Evolutionary conservation across 1,140 invertebrate genomes (phyloP), one percentile per base, ranked within the genome.

Genomic region (Nephila pilipes): DNA sequence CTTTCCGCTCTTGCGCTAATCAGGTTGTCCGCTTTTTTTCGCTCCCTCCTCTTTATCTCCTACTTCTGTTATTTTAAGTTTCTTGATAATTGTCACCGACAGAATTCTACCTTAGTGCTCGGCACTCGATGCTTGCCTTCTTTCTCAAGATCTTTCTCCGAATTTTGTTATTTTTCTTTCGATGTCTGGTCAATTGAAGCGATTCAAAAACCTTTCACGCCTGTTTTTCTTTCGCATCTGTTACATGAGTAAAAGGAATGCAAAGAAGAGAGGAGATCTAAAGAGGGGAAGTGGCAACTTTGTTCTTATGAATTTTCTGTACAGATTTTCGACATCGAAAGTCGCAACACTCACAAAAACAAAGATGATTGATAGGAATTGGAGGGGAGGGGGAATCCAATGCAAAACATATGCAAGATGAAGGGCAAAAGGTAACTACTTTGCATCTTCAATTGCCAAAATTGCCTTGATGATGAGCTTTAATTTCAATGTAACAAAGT

Each of bases 31-130:
- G 46, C 55, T 46, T 93, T 87, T 87, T 87, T 69, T 36, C 60
- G n/a, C n/a, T 79, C 85, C n/a, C 80, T 91, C 69, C 88, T 90
- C 88, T 87, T 93, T 93, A 93, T 93, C 91, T 87, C 85, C 91
- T 46, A 87, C 83, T 93, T 93, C 91, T 93, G 91, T 93, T 93
- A 93, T 93, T 93, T 93, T 93, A 93, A 93, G 91, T 93, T 93
- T 87, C 91, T 93, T 87, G 91, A 93, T 93, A 87, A 93, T 93
- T 93, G 91, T 93, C 91, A 93, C 81, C 65, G 83, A 92, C 79
- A 93, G 83, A 75, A 38, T 83, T 25, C 79, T 6, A 60, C 32
- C 36, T 25, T 55, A 46, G 58, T 80, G 16, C 29, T 36, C 2
- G 75, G 12, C 32, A 5, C 36, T 38, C 36, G 25, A 18, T 36